Percentiles rank a stretch among this genome's conserved stretches.
Conservation (phyloP, 2,888 invertebrate species). For the Lasioglossum vierecki region DNA sequence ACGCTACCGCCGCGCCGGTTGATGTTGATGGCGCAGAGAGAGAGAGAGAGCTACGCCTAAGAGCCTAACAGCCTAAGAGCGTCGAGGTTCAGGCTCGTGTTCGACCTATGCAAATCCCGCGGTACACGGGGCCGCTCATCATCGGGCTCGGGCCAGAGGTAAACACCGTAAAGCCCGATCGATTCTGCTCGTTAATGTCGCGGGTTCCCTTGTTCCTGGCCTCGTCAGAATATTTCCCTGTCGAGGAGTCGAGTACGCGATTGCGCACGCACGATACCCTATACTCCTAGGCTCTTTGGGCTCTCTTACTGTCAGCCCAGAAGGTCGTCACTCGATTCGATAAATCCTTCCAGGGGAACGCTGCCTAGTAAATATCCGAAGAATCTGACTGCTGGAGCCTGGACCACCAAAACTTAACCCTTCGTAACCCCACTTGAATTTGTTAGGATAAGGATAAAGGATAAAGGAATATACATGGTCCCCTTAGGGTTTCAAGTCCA, state of each 20-base stretch:
- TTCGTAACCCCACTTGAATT: too few species aligned
- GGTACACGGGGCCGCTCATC: conserved; percentile 48
- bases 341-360: not conserved
- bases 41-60: conserved; percentile 41
- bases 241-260: conserved; percentile 14
- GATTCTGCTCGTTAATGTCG: conserved; percentile 55
- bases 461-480: too few species aligned
- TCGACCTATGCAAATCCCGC: conserved; percentile 75
- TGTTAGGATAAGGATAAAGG: too few species aligned
- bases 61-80: conserved; percentile 31
- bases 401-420: too few species aligned
- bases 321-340: not conserved
- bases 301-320: not conserved
- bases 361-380: not conserved
- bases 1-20: conserved; percentile 63
- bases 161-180: conserved; percentile 50
- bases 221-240: conserved; percentile 18
- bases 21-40: conserved; percentile 21
- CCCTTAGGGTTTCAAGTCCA: too few species aligned
- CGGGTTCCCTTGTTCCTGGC: conserved; percentile 5
- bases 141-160: conserved; percentile 41
- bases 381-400: not conserved
- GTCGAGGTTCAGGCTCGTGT: conserved; percentile 71
- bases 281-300: not conserved
- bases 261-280: conserved; percentile 26